Base-by-base conservation (phyloP, 2,113 vertebrate genomes). In the Pygoscelis adeliae region DNA sequence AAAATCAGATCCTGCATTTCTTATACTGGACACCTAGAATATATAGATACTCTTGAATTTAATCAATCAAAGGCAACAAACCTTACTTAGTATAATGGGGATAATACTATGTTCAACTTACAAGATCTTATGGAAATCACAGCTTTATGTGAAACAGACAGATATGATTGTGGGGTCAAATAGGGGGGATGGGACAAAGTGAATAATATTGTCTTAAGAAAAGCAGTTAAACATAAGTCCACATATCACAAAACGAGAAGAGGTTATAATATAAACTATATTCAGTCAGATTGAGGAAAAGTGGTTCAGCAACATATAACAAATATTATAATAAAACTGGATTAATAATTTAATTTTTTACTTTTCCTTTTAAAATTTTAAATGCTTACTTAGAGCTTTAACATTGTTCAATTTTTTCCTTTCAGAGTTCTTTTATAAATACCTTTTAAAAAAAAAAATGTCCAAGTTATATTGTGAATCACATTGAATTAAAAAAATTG, bases 381-480 rank as follows among this genome's bases (percentile, higher is more conserved):
- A 55, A 30, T 36, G 3, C 9, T 83, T 83, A 29, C 10, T 88
- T 69, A 85, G 10, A 83, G 3, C 1, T 66, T 53, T 66, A 46
- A 40, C 2, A 30, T n/a, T 3, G 20, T 44, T 76, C 1, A 50
- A 5, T 29, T 46, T n/a, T 81, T 36, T 6, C 10, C 19, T 62
- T 94, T 83, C 3, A 1, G 2, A 13, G 15, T 10, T 87, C 8
- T 66, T 80, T 49, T 32, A 73, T 46, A 58, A 69, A 88, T 29
- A 36, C 0, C 0, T 14, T 10, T 1, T 34, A 3, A 55, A 77
- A 52, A 46, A n/a, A 38, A 66, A n/a, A 62, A 61, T 46, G 2
- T 52, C 15, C 10, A 70, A n/a, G 8, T 81, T 78, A 42, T 47
- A 30, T 46, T 58, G 23, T 55, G 34, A 82, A 47, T n/a, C 25